These are phyloP conservation scores for Drosophila nigricruria DNA, from an alignment of 2,888 invertebrate genomes.

Conservation along the genomic window DNA sequence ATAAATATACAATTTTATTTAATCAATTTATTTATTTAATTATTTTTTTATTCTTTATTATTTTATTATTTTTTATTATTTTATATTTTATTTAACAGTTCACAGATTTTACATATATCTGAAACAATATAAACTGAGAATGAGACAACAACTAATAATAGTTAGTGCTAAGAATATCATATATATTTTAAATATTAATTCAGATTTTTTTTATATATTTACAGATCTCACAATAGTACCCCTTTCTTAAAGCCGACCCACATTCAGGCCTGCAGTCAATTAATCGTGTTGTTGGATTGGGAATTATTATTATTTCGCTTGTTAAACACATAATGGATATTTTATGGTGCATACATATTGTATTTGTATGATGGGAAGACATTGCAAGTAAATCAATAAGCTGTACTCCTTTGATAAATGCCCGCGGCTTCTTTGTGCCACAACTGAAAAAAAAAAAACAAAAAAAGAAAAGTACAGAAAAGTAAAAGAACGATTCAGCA, in stretches of 20 bases:
- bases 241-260: not conserved
- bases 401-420: conserved; percentile 57
- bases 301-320: conserved; percentile 10
- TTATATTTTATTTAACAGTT: too few relatives aligned
- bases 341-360: conserved; percentile 10
- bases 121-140: too few relatives aligned
- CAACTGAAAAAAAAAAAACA: not conserved
- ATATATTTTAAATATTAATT: not conserved
- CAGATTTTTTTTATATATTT: not conserved
- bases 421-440: conserved; percentile 71
- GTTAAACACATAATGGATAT: not conserved
- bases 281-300: conserved; percentile 2
- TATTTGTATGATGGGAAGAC: conserved; percentile 22
- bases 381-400: conserved; percentile 71
- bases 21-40: too few relatives aligned
- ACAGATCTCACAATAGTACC: not conserved
- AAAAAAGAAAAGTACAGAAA: conserved; percentile 14
- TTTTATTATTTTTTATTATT: too few relatives aligned
- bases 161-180: not conserved
- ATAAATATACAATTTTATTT: too few relatives aligned
- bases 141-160: too few relatives aligned
- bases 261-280: not conserved
- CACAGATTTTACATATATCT: too few relatives aligned
- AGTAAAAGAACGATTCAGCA: conserved; percentile 13
- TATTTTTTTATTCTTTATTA: too few relatives aligned